phyloP scores from a whole-genome alignment of 23 tunicate genomes.

The Pegea sp. region DNA sequence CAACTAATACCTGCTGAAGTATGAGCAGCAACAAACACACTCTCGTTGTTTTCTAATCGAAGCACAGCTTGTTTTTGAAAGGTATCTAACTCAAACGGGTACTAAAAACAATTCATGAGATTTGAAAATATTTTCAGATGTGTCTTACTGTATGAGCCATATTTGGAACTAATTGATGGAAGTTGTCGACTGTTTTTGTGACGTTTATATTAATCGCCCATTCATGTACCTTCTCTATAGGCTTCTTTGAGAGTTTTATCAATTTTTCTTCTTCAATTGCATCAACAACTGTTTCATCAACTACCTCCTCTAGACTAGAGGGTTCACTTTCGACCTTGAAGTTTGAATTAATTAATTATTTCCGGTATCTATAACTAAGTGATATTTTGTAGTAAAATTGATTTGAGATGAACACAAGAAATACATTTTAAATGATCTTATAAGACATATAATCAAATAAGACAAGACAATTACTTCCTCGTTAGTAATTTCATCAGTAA shows the following conservation, averaged over 20 bases:
- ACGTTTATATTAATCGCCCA: constrained; percentile 69
- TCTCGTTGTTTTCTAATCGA: constrained; percentile 46
- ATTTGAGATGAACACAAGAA: neutral
- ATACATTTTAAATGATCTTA: neutral
- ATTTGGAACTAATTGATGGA: constrained; percentile 33
- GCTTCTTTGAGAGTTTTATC: neutral
- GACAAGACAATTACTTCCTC: no score
- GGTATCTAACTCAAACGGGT: constrained; percentile 73
- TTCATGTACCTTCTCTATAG: constrained; percentile 3
- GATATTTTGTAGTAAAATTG: no score
- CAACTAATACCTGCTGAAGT: constrained; percentile 98
- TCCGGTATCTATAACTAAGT: no score
- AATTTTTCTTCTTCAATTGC: constrained; percentile 1
- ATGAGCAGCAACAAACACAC: constrained; percentile 97
- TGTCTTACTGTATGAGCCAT: constrained; percentile 71
- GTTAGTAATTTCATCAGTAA: no score
- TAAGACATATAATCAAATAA: no score
- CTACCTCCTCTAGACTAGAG: neutral
- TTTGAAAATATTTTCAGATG: neutral
- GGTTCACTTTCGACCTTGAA: no score
- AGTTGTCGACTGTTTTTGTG: constrained; percentile 20
- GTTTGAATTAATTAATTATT: no score
- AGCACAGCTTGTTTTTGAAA: constrained; percentile 89
- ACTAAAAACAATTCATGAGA: constrained; percentile 5
- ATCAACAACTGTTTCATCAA: constrained; percentile 1